Conservation (phyloP, 2,113 vertebrate genomes). For the Ptilorrhoa leucosticta region DNA sequence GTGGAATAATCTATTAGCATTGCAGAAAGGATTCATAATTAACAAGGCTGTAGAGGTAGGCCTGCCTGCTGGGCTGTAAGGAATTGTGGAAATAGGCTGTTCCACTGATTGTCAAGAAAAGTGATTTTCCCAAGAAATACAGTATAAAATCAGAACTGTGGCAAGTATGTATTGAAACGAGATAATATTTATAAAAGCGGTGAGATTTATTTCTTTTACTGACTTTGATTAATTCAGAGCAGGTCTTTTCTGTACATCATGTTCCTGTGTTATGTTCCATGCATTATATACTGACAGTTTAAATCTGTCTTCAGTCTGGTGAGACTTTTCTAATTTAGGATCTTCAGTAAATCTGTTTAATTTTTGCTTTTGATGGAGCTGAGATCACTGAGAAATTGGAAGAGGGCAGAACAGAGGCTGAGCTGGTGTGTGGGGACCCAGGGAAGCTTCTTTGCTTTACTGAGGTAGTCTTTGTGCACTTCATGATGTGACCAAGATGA, state of each 20-base stretch:
- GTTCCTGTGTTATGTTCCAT: background rate
- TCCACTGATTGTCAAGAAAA: background rate
- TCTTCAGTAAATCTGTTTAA: background rate
- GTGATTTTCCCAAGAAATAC: background rate
- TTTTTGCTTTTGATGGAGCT: background rate
- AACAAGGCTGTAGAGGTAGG: constrained; percentile 16
- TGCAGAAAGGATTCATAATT: constrained; percentile 24
- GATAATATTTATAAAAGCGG: background rate
- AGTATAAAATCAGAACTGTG: background rate
- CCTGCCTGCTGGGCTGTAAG: constrained; percentile 52
- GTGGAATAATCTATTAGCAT: constrained; percentile 42
- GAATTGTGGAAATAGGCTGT: constrained; percentile 26
- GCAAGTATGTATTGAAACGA: background rate
- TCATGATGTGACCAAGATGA: background rate
- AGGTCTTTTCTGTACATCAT: background rate
- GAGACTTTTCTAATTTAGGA: background rate
- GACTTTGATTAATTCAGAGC: background rate
- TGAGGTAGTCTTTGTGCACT: background rate
- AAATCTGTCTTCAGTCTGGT: background rate
- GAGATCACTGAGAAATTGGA: background rate
- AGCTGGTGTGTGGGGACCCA: background rate
- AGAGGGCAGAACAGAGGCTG: background rate
- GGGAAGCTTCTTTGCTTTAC: background rate
- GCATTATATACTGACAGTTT: background rate
- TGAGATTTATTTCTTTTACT: background rate